These are phyloP conservation scores for Melanotaenia boesemani DNA, from an alignment of 2,797 vertebrate genomes.

Conservation along the genomic window DNA sequence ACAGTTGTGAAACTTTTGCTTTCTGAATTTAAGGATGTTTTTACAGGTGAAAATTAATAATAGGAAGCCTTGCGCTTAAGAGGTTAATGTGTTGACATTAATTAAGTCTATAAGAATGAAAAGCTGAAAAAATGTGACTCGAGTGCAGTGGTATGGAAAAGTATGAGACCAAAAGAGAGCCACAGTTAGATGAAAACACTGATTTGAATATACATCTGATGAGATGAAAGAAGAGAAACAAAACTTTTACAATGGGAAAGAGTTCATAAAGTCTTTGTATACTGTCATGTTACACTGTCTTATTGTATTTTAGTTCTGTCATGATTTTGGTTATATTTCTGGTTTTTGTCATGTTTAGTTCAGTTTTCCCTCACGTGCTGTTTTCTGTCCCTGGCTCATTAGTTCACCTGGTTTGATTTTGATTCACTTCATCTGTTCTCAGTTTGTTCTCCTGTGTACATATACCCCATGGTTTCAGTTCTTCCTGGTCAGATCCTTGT, in stretches of 20 bases:
- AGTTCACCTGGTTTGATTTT: too few relatives aligned
- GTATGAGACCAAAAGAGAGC: neutral
- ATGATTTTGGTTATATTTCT: too few relatives aligned
- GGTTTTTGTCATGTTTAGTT: too few relatives aligned
- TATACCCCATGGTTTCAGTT: too few relatives aligned
- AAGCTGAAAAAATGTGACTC: neutral
- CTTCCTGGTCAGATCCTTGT: too few relatives aligned
- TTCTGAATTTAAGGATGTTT: constrained; percentile 17
- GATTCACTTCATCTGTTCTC: too few relatives aligned
- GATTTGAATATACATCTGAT: neutral
- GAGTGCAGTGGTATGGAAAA: neutral
- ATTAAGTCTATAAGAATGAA: constrained; percentile 12
- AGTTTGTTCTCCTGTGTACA: too few relatives aligned
- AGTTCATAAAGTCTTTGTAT: neutral
- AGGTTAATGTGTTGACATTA: constrained; percentile 1
- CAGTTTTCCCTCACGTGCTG: too few relatives aligned
- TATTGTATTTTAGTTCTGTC: too few relatives aligned
- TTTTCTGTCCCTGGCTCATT: too few relatives aligned
- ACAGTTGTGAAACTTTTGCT: constrained; percentile 5
- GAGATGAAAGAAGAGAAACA: neutral
- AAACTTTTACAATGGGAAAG: neutral
- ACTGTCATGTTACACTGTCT: too few relatives aligned
- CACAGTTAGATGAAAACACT: neutral
- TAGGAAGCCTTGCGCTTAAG: neutral
- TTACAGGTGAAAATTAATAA: constrained; percentile 18